Conservation (phyloP, 1,140 invertebrate genomes). For the honey bee (Apis mellifera) region DNA sequence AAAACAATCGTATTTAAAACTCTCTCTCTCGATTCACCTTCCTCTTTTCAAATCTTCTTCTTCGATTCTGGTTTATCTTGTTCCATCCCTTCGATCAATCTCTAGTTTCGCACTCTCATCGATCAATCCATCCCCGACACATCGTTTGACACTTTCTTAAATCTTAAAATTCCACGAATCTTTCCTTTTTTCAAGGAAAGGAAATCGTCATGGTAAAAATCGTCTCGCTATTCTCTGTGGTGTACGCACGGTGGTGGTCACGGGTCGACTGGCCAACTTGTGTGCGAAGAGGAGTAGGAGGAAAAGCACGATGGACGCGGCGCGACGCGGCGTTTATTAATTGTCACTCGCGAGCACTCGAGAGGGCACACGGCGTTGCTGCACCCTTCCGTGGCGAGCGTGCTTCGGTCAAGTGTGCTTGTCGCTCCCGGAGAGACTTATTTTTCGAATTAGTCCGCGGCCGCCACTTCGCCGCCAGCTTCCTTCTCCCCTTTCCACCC, state of each 20-base stretch:
- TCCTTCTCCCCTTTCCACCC: slow-evolving; percentile 50
- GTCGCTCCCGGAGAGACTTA: slow-evolving; percentile 71
- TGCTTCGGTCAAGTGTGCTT: slow-evolving; percentile 80
- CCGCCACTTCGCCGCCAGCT: slow-evolving; percentile 69
- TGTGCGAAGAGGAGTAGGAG: not conserved
- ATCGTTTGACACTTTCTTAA: no score
- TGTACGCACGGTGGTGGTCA: slow-evolving; percentile 9
- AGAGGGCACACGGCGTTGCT: slow-evolving; percentile 14
- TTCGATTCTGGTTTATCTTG: no score
- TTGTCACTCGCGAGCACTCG: slow-evolving; percentile 62
- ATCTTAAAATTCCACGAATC: no score
- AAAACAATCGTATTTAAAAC: not conserved
- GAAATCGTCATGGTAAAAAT: not conserved
- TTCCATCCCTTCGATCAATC: no score
- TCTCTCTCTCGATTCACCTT: no score
- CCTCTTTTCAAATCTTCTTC: not conserved
- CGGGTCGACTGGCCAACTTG: slow-evolving; percentile 20
- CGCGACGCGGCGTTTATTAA: slow-evolving; percentile 44
- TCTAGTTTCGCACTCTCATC: no score
- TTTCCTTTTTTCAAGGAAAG: no score
- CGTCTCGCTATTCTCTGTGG: not conserved
- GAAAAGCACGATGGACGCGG: not conserved
- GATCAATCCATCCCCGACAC: not conserved
- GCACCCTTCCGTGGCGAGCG: slow-evolving; percentile 72
- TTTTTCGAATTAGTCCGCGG: slow-evolving; percentile 76